Evolutionary conservation across 2,113 vertebrate species (phyloP), one percentile per base, ranked within the genome.

Genomic region (Clarias batrachus): DNA sequence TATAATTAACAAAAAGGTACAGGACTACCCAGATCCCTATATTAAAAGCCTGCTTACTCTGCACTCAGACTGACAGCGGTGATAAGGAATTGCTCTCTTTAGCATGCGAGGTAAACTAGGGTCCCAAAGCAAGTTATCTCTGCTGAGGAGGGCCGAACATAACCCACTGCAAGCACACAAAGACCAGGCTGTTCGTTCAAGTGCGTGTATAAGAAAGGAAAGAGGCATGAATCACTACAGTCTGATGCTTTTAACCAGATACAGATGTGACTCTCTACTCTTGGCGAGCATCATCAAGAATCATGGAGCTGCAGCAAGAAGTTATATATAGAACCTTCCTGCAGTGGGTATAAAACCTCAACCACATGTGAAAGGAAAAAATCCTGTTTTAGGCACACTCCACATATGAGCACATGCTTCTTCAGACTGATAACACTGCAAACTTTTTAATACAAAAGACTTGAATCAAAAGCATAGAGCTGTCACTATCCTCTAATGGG

Each of bases 281-380:
- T 94, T 93, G 86, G 89, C 83, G 81, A 88, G 91, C 87, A 71
- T 89, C 91, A 93, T 90, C 85, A 92, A 92, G 83, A 93, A 93
- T 27, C 71, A 87, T 91, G 87, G 90, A 90, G 80, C 87, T 89
- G 76, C 59, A 89, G 82, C 57, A 87, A 87, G 59, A 21, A 84
- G 90, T 89, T 95, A 94, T 92, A 94, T 93, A 93, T 95, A 94
- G 91, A 90, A 87, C 90, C 91, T 90, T 92, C 89, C 88, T 91
- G 92, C 91, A 93, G 90, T 90, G 89, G 88, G 88, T 84, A 90
- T 89, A 91, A 92, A 87, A 91, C 89, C 68, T 86, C 78, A 90
- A 92, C 93, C 93, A 93, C 92, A 95, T 81, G 82, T 91, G 77
- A 93, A 91, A 91, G 84, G 59, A 73, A 83, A 74, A 77, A 86